Conservation (phyloP, 2,113 vertebrate species). For the Melanerpes aurifrons region DNA sequence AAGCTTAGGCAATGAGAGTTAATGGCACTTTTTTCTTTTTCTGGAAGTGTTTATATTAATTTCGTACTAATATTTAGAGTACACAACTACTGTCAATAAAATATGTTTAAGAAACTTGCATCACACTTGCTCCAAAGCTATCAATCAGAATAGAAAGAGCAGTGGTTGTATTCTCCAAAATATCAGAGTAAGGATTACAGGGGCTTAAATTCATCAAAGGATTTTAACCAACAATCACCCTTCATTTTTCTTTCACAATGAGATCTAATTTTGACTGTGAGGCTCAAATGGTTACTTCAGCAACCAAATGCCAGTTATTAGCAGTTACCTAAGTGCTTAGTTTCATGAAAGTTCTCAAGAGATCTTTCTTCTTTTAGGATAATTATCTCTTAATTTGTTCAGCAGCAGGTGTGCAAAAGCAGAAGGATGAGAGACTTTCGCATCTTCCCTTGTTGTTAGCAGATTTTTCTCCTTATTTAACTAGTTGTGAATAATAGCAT, state of each 20-base stretch:
- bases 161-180: not conserved
- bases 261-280: not conserved
- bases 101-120: not conserved
- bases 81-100: not conserved
- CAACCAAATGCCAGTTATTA: not conserved
- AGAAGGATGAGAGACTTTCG: not conserved
- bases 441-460: not conserved
- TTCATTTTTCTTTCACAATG: not conserved
- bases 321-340: not conserved
- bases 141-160: not conserved
- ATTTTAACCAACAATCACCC: not conserved
- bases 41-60: not conserved
- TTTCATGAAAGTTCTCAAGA: not conserved
- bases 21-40: not conserved
- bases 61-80: not conserved
- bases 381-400: not conserved
- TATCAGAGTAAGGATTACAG: not conserved
- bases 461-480: not conserved
- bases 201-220: not conserved
- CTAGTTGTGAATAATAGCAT: not conserved
- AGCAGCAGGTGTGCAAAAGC: not conserved
- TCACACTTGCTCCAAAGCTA: not conserved
- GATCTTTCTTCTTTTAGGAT: not conserved
- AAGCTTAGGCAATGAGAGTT: not conserved
- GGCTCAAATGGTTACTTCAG: not conserved